Percentiles rank a stretch among this genome's conserved stretches.
These are phyloP conservation scores for Rhodophaea formosa DNA, from an alignment of 2,888 invertebrate species.

Conservation along the genomic window DNA sequence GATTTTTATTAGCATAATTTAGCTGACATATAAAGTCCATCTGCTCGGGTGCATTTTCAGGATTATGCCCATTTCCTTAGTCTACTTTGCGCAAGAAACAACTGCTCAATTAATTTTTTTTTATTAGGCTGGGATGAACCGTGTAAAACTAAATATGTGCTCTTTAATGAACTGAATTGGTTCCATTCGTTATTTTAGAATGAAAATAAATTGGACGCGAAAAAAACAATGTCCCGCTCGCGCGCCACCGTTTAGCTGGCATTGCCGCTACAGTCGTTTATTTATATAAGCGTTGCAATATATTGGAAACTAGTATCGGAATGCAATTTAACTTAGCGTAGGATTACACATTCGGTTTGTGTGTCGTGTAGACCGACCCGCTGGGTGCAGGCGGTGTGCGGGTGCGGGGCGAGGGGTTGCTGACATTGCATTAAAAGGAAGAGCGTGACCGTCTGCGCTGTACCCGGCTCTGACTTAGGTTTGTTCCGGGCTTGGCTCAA, in stretches of 20 bases:
- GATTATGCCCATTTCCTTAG: no score
- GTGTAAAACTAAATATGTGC: not conserved
- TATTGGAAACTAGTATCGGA: slow-evolving; percentile 20
- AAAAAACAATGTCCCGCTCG: slow-evolving; percentile 3
- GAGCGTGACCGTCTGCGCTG: slow-evolving; percentile 69
- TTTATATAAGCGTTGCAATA: slow-evolving; percentile 29
- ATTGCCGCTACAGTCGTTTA: slow-evolving; percentile 33
- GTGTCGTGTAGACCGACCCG: slow-evolving; percentile 24
- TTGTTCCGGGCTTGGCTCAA: slow-evolving; percentile 65
- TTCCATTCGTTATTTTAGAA: not conserved
- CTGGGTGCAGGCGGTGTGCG: slow-evolving; percentile 18
- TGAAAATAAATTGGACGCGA: not conserved
- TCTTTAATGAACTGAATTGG: slow-evolving; percentile 15
- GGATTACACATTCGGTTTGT: slow-evolving; percentile 34
- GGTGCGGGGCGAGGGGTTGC: slow-evolving; percentile 33
- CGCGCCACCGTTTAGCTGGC: not conserved
- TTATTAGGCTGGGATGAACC: no score
- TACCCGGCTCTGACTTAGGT: slow-evolving; percentile 66
- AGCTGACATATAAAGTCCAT: no score
- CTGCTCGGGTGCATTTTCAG: no score
- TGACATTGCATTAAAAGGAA: slow-evolving; percentile 68
- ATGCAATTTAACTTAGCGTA: slow-evolving; percentile 33
- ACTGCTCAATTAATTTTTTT: no score
- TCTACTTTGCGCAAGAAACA: no score
- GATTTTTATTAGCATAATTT: no score